Percentiles rank a stretch among this genome's conserved stretches.
Evolutionary conservation across 2,888 invertebrate genomes (phyloP).

Genomic region (Polydrusus pterygomalis): DNA sequence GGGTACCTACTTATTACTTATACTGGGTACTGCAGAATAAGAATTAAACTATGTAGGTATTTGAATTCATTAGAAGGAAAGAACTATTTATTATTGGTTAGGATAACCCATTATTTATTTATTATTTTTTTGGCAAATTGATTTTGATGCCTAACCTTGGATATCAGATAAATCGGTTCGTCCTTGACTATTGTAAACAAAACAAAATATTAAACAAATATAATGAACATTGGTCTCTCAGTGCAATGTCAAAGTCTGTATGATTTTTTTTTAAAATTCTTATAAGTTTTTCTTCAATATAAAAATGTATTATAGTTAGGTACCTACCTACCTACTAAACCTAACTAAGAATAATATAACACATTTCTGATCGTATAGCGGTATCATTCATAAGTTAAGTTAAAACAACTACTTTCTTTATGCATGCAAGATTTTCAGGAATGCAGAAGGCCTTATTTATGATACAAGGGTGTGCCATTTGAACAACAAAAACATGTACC

Average conservation of each 20-base stretch:
- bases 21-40: no score
- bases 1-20: no score
- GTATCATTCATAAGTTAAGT: not conserved
- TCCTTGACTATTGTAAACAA: not conserved
- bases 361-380: not conserved
- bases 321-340: not conserved
- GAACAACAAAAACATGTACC: constrained; percentile 10
- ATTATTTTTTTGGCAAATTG: no score
- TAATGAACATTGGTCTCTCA: not conserved
- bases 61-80: no score
- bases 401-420: constrained; percentile 9
- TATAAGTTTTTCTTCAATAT: no score
- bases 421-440: constrained; percentile 16
- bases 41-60: no score
- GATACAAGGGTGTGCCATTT: constrained; percentile 50
- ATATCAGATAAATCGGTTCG: not conserved
- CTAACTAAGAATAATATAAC: not conserved
- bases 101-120: no score
- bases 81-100: no score
- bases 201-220: not conserved
- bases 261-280: no score
- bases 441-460: constrained; percentile 24
- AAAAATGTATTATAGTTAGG: not conserved
- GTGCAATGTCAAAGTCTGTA: no score
- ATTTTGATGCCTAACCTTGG: no score